phyloP scores from a whole-genome alignment of 2,797 vertebrate genomes.

The Enteromius fasciolatus region DNA sequence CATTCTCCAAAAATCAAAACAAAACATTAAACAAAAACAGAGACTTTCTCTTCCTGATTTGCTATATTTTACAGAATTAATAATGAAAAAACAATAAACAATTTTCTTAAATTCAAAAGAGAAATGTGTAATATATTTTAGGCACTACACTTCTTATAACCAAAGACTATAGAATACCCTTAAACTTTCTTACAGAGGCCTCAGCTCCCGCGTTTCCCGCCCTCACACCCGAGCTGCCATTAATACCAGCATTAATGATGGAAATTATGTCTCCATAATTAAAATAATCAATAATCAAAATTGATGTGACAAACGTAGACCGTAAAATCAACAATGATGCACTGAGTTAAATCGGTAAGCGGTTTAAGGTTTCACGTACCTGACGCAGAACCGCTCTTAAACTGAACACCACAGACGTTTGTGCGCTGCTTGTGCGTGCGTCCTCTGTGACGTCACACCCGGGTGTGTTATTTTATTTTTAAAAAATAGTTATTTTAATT shows the following conservation, averaged over 20 bases:
- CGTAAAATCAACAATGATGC: fast-evolving
- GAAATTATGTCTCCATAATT: too few relatives aligned
- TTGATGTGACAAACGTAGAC: not conserved
- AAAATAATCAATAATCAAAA: too few relatives aligned
- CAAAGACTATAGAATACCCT: too few relatives aligned
- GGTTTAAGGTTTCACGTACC: not conserved
- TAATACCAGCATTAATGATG: not conserved
- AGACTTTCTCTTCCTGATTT: not conserved
- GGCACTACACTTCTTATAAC: not conserved
- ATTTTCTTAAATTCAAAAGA: not conserved
- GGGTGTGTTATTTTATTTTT: fast-evolving
- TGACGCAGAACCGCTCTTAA: not conserved
- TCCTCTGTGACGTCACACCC: not conserved
- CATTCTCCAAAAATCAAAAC: not conserved
- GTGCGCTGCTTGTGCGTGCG: not conserved
- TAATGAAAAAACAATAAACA: not conserved
- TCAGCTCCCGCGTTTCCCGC: constrained; percentile 1
- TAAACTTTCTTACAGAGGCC: not conserved
- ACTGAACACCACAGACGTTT: fast-evolving
- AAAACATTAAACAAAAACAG: not conserved
- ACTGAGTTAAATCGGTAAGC: too few relatives aligned
- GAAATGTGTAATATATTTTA: not conserved
- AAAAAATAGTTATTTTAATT: too few relatives aligned
- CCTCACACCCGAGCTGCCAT: not conserved
- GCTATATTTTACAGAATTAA: not conserved